Evolutionary conservation across 2,113 vertebrate species (phyloP), one percentile per base, ranked within the genome.

Genomic region (Gobius niger): DNA sequence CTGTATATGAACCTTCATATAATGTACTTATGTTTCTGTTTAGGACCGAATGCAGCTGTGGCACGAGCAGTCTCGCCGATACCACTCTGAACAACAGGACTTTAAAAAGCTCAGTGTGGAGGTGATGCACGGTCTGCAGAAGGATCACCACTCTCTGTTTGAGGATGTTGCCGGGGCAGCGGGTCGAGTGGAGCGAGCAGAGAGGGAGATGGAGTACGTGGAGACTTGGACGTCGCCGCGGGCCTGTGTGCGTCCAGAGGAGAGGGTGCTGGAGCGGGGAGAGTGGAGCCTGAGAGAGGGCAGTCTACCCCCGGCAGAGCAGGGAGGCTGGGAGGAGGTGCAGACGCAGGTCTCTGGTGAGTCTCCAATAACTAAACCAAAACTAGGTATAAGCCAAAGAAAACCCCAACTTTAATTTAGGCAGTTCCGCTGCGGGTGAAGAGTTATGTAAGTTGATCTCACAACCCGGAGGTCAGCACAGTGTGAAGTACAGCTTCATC

Each of bases 1-100:
- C 24, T 4, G 24, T 34, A 34, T 34, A n/a, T n/a, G n/a, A n/a
- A n/a, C n/a, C n/a, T 34, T 34, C 24, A 34, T 34, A 34, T 34
- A 34, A 34, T 34, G 24, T 3, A 3, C 24, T 34, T 42, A 18
- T 74, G 67, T 8, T 34, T 69, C 11, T 71, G 13, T 62, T 11
- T 80, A 99, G 98, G 96, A 97, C 56, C 93, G 95, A 16, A 95
- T 99, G 88, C 91, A 94, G 0, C 85, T 96, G 72, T 98, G 96
- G 94, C 94, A 96, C 0, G 94, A 96, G 12, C 95, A 97, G 68
- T 93, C 92, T 19, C 95, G 91, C 64, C 95, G 94, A 44, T 95
- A 96, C 72, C 94, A 92, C 62, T 88, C 91, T 0, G 96, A 98
- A 84, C 89, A 96, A 81, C 90, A 92, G 59, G 94, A 98, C 73